Evolutionary conservation across 2,113 vertebrate species (phyloP).

Genomic region (Albula goreensis): DNA sequence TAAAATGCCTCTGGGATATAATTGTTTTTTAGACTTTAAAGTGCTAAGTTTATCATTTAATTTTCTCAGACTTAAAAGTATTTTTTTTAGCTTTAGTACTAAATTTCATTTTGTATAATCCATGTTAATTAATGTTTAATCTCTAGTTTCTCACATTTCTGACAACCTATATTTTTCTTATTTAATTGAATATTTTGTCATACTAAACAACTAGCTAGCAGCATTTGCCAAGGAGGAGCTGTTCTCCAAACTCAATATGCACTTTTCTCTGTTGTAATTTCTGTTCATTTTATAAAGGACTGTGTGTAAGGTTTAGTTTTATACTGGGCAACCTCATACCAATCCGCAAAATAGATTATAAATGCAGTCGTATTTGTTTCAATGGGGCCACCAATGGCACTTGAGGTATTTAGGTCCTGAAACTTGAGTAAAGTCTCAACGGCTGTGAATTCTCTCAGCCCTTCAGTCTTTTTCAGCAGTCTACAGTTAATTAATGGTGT

Average conservation of each 20-base stretch:
- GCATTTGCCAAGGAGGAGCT: not conserved
- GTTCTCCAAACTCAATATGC: not conserved
- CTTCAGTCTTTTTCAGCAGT: not conserved
- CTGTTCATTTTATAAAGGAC: not conserved
- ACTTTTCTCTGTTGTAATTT: not conserved
- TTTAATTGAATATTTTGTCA: not conserved
- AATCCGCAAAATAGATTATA: not conserved
- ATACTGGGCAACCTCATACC: not conserved
- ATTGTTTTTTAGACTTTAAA: not conserved
- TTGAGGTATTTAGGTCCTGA: not conserved
- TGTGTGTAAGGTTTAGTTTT: not conserved
- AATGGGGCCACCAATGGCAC: not conserved
- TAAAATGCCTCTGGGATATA: not conserved
- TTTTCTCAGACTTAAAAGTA: not conserved
- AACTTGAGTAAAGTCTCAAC: not conserved
- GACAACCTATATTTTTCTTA: not conserved
- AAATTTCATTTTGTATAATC: not conserved
- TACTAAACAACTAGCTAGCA: not conserved
- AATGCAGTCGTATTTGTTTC: not conserved
- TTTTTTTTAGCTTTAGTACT: too few species aligned
- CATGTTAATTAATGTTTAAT: not conserved
- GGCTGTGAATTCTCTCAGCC: not conserved
- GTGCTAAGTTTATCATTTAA: not conserved
- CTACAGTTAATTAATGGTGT: not conserved
- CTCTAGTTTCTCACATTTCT: not conserved